phyloP scores from a whole-genome alignment of 1,140 invertebrate genomes.

The Cotesia vestalis region DNA sequence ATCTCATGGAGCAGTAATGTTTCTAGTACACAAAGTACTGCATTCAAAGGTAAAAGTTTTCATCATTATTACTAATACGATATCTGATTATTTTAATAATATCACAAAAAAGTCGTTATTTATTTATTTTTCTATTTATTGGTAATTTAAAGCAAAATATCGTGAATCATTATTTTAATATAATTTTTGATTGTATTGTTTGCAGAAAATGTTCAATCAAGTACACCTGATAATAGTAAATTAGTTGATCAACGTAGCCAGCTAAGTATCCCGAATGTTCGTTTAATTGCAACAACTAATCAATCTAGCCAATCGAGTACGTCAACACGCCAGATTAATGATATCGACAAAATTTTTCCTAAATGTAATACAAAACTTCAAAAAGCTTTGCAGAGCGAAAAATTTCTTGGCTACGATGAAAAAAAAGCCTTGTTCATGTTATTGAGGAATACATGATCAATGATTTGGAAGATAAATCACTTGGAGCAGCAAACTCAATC shows the following conservation, averaged over 20 bases:
- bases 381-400: background rate
- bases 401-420: background rate
- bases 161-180: too few species aligned
- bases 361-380: background rate
- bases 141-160: too few species aligned
- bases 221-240: too few species aligned
- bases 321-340: background rate
- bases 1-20: background rate
- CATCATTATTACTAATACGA: background rate
- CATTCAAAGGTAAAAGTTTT: background rate
- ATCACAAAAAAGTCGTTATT: too few species aligned
- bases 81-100: too few species aligned
- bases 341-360: background rate
- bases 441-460: slow-evolving; percentile 30
- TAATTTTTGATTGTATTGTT: too few species aligned
- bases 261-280: too few species aligned
- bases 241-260: too few species aligned
- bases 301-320: background rate
- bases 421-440: background rate
- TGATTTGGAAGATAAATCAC: slow-evolving; percentile 16
- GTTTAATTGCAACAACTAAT: background rate
- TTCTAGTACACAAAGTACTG: background rate
- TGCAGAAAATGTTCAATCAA: too few species aligned
- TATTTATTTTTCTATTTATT: too few species aligned
- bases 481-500: slow-evolving; percentile 16